Evolutionary conservation across 2,888 invertebrate genomes (phyloP), one percentile per base, ranked within the genome.

Genomic region (Cactoblastis cactorum): DNA sequence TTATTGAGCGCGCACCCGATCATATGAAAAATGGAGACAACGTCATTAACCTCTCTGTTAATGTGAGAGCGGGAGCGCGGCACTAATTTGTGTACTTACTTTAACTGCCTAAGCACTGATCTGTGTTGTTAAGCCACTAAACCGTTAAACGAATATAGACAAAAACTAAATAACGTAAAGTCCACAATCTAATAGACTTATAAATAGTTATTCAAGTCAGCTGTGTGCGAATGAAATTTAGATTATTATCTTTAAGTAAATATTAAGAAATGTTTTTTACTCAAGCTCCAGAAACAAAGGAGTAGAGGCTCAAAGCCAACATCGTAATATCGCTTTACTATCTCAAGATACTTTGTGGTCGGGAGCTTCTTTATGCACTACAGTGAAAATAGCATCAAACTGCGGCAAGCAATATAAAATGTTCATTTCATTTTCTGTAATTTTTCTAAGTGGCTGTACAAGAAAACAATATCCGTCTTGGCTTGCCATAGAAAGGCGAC

Each of bases 391-490:
- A 35, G 46, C 34, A 33, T 9, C 18, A 34, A 35, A 45, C 22
- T 35, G 12, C 46, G 17, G 43, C 28, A 34, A 39, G 32, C 49
- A 49, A 38, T 49, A 38, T 49, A 49, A 53, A 53, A 52, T 52
- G 38, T 49, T 49, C 52, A 49, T 51, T 54, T 51, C 49, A 54
- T 54, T 54, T 19, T 32, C 34, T 52, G 50, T 55, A 55, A 52
- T 55, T 55, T 54, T 52, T 52, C 39, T 49, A 49, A 55, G 54
- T 49, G 52, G 48, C 50, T 48, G 46, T 45, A 32, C 53, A 19
- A 39, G 38, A 35, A 35, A 50, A 52, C 51, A 52, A 52, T 54
- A 47, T 45, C 63, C 57, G 61, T 57, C 58, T 56, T 62, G 52
- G 35, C 6, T 11, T 37, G 17, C 3, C 34, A 6, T 12, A 14